Base-by-base conservation (phyloP, 2,888 invertebrate genomes). In the Panopea generosa region DNA sequence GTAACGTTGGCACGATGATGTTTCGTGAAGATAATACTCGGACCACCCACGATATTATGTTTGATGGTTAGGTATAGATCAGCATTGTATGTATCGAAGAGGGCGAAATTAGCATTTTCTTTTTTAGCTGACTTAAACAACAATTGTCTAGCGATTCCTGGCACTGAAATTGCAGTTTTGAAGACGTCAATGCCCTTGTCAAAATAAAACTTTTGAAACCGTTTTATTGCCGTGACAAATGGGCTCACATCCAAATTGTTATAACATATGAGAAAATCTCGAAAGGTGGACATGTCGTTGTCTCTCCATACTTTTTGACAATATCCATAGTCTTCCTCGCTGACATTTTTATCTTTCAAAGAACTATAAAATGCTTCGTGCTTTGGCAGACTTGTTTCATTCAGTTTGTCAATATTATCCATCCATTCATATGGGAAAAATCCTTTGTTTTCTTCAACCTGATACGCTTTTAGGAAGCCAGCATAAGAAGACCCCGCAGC, bases 201-300 rank as follows among this genome's bases (percentile, higher is more conserved):
- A 38, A 66, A 62, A 60, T 78, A 83, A 50, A 82, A 82, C 4
- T 50, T 14, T 14, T 74, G 69, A 33, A 80, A 72, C 4, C 62
- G 55, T 14, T 65, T 47, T 7, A 83, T 65, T 9, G 82, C 86
- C 16, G 52, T 61, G 20, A 83, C 67, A 50, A 84, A 81, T 7
- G 82, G 78, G 2, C 38, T 59, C 3, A 78, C 75, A 33, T 80
- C 84, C 22, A 72, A 47, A 61, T 81, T 81, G 56, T 83, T 84
- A 40, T 84, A 84, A 74, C 82, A 86, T 0, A 65, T 68, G 0
- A 86, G 69, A 59, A 83, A 86, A 43, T 86, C 83, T 18, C 50
- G 18, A 49, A 83, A 73, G 0, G 72, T 77, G 0, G 20, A 56
- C 82, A 84, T 84, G 3, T 61, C 14, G 16, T 65, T 38, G 18